Evolutionary conservation across 2,888 invertebrate genomes (phyloP).

Genomic region (Dione vanillae): DNA sequence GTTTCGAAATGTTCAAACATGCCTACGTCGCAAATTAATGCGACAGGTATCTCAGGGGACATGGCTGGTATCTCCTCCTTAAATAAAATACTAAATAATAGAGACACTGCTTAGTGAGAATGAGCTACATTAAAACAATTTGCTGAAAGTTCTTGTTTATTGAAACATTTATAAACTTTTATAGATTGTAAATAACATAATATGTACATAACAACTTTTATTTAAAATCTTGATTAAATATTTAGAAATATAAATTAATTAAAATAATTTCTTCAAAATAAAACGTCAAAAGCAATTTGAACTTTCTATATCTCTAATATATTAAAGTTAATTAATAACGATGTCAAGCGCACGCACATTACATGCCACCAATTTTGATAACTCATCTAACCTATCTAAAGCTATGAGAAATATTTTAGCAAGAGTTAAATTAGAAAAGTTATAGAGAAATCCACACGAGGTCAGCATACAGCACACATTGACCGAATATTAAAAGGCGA

Average conservation of each 20-base stretch:
- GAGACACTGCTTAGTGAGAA: slow-evolving; percentile 65
- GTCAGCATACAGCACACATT: slow-evolving; percentile 59
- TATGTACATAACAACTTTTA: too few species aligned
- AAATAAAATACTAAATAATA: slow-evolving; percentile 81
- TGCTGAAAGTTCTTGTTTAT: slow-evolving; percentile 60
- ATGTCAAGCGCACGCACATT: slow-evolving; percentile 59
- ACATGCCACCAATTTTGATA: slow-evolving; percentile 68
- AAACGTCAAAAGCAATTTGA: neutral
- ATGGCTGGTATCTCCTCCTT: slow-evolving; percentile 64
- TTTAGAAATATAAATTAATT: too few species aligned
- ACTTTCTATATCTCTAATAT: neutral
- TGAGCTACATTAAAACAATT: slow-evolving; percentile 65
- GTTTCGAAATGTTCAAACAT: slow-evolving; percentile 48
- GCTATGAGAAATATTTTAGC: slow-evolving; percentile 63
- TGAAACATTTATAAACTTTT: slow-evolving; percentile 49
- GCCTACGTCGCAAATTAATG: slow-evolving; percentile 69
- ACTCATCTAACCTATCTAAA: slow-evolving; percentile 51
- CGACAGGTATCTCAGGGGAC: slow-evolving; percentile 78
- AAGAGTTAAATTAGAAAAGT: slow-evolving; percentile 68
- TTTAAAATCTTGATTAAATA: too few species aligned
- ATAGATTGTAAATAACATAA: too few species aligned
- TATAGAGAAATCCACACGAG: slow-evolving; percentile 59
- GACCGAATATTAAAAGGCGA: slow-evolving; percentile 77
- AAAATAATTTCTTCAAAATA: too few species aligned
- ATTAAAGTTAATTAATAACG: slow-evolving; percentile 57